Evolutionary conservation across 2,113 vertebrate species (phyloP), one percentile per base, ranked within the genome.

Genomic region (Synchiropus splendidus): DNA sequence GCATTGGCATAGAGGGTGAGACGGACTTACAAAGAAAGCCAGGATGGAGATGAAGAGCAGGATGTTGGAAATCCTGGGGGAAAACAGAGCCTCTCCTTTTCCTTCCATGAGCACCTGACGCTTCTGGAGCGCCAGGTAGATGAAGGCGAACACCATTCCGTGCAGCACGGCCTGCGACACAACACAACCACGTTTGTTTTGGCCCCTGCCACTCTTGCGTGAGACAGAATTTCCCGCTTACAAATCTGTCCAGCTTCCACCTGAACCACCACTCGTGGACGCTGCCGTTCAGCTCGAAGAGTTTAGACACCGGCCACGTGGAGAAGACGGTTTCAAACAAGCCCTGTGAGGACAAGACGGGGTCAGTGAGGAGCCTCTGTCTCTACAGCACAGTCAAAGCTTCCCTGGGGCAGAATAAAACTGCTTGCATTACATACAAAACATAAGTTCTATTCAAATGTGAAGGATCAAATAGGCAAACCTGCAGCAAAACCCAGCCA

Each of bases 181-280:
- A 52, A 41, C 33, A 32, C 9, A 2, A 16, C 8, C 30, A 42
- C 10, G 16, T 44, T 12, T 9, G 27, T 42, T 2, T 5, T 8
- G 6, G 2, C 27, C 48, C 42, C 43, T 32, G 44, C 48, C 16
- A 2, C 8, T 2, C 27, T 2, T 4, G 42, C 6, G 42, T 18
- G 10, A 3, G 27, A 10, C 12, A 30, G 15, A 2, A 16, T 6
- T 1, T 1, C 12, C 36, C 36, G 33, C 85, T 68, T 88, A 98
- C 94, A 27, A 95, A 98, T 74, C 94, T 86, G 75, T 98, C 95
- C 71, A 98, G 61, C 71, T 90, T 90, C 92, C 93, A 98, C 38
- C 95, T 79, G 80, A 99, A 99, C 93, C 92, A 98, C 95, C 95
- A 99, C 59, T 99, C 95, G 31, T 94, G 92, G 48, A 97, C 77